These are phyloP conservation scores for Campopleginae sp. DNA, from an alignment of 2,888 invertebrate genomes.

Conservation along the genomic window DNA sequence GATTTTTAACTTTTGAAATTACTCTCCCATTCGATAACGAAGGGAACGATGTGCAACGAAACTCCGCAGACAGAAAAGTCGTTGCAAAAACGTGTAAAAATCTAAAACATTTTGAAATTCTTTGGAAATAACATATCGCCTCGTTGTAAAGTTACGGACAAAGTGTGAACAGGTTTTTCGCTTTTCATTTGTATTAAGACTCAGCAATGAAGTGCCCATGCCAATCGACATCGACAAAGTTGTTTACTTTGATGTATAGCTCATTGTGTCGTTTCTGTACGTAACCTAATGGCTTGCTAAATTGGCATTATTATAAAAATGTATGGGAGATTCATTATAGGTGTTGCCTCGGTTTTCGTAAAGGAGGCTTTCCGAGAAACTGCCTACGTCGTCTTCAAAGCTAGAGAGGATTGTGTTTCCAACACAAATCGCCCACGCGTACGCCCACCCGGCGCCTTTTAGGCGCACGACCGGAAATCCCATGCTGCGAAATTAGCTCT, in stretches of 20 bases:
- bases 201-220: slow-evolving; percentile 29
- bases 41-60: too few species aligned
- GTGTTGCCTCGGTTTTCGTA: slow-evolving; percentile 6
- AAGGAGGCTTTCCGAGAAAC: slow-evolving; percentile 54
- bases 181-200: slow-evolving; percentile 20
- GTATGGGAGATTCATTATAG: not conserved
- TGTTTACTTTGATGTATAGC: slow-evolving; percentile 55
- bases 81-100: not conserved
- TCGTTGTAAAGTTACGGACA: not conserved
- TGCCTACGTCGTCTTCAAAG: slow-evolving; percentile 69
- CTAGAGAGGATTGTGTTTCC: slow-evolving; percentile 76
- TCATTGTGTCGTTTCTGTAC: slow-evolving; percentile 53
- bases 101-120: not conserved
- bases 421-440: slow-evolving; percentile 80
- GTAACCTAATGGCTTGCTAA: slow-evolving; percentile 28
- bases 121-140: not conserved
- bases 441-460: slow-evolving; percentile 70
- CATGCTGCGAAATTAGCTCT: slow-evolving; percentile 79
- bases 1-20: too few species aligned
- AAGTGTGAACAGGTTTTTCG: slow-evolving; percentile 43
- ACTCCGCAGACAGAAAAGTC: too few species aligned
- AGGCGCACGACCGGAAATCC: slow-evolving; percentile 77
- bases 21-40: too few species aligned
- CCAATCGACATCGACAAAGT: slow-evolving; percentile 40
- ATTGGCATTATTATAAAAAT: slow-evolving; percentile 37